Evolutionary conservation across 2,888 invertebrate genomes (phyloP).

Genomic region (Noctua fimbriata): DNA sequence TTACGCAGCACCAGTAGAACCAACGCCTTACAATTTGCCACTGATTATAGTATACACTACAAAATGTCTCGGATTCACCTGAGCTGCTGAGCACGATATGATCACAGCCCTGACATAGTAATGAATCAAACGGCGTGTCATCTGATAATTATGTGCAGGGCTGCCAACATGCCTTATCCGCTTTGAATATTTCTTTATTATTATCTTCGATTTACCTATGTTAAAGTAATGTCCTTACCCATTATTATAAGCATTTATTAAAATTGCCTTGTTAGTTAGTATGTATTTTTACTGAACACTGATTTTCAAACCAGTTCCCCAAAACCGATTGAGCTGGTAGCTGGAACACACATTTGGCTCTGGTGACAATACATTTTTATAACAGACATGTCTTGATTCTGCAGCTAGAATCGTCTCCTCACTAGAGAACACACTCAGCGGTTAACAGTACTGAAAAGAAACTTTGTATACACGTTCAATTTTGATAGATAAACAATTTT

Average conservation of each 20-base stretch:
- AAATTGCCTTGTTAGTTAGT: neutral
- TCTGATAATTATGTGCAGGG: slow-evolving; percentile 37
- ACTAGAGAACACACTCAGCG: neutral
- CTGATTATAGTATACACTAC: slow-evolving; percentile 39
- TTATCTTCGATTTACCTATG: slow-evolving; percentile 10
- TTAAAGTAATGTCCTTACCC: neutral
- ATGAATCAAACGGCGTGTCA: slow-evolving; percentile 57
- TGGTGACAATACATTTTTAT: neutral
- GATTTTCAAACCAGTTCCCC: neutral
- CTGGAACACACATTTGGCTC: neutral
- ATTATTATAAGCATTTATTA: neutral
- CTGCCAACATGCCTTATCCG: slow-evolving; percentile 9
- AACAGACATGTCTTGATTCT: neutral
- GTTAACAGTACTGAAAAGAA: neutral
- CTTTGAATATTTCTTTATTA: slow-evolving; percentile 47
- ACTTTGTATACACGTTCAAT: neutral
- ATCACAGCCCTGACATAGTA: slow-evolving; percentile 67
- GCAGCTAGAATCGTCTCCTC: neutral
- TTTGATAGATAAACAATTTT: too few relatives aligned
- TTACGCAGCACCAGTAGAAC: neutral
- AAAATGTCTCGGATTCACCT: slow-evolving; percentile 28
- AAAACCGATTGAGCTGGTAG: neutral
- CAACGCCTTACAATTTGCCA: slow-evolving; percentile 10
- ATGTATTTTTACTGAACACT: neutral
- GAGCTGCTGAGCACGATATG: slow-evolving; percentile 32